These are phyloP conservation scores for Pyrgilauda ruficollis DNA, from an alignment of 2,113 vertebrate species.

Conservation along the genomic window DNA sequence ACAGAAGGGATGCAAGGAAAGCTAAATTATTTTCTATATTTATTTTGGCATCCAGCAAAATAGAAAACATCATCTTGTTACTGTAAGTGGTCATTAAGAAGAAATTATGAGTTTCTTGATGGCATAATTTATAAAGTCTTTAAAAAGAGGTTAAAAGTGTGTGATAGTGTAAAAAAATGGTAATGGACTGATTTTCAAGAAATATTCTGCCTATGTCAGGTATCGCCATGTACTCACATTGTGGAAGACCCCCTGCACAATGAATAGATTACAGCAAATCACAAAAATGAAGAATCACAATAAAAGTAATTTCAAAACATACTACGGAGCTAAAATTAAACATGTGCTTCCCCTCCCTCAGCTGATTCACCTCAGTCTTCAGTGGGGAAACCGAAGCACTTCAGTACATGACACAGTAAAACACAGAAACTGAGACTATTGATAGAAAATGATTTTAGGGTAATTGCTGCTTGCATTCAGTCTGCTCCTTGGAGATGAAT, in stretches of 20 bases:
- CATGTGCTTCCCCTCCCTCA: background rate
- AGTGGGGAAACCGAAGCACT: background rate
- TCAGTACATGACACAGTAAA: background rate
- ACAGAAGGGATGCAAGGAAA: background rate
- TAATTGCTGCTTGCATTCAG: background rate
- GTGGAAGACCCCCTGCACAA: background rate
- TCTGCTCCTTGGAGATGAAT: background rate
- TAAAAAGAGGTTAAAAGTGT: background rate
- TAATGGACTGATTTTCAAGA: background rate
- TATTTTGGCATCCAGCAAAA: background rate
- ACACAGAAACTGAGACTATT: background rate
- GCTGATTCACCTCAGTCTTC: background rate
- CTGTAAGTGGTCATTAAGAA: background rate
- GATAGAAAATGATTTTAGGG: background rate
- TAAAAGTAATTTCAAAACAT: background rate
- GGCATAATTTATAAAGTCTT: background rate
- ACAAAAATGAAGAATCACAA: background rate
- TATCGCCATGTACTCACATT: background rate
- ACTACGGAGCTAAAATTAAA: constrained; percentile 1
- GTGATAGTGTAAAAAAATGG: background rate
- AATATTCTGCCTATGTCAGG: background rate
- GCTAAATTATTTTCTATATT: background rate
- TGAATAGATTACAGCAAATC: background rate
- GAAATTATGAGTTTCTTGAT: background rate
- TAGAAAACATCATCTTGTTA: background rate